These are phyloP conservation scores for Xenopus tropicalis DNA, from an alignment of 2,113 vertebrate species.

Conservation along the genomic window UCB_Xtro_10.0 CM004449.2:47070501-47071000, in stretches of 20 bases:
- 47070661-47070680: constrained; percentile 36
- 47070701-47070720: constrained; percentile 7
- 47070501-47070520: constrained; percentile 36
- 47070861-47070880: too few relatives aligned
- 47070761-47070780: constrained; percentile 2
- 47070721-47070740: constrained; percentile 18
- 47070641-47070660: constrained; percentile 35
- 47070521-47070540: constrained; percentile 31
- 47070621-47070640: constrained; percentile 31
- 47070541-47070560: constrained; percentile 25
- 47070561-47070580: constrained; percentile 31
- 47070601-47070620: constrained; percentile 39
- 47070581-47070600: constrained; percentile 35
- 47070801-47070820: constrained; percentile 14
- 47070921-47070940: too few relatives aligned
- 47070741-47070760: constrained; percentile 20
- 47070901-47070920: too few relatives aligned
- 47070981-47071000: background rate
- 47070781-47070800: constrained; percentile 26
- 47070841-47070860: too few relatives aligned
- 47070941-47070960: too few relatives aligned
- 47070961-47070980: too few relatives aligned
- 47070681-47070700: constrained; percentile 16
- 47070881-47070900: too few relatives aligned
- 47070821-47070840: too few relatives aligned